Base-by-base conservation (phyloP, 2,888 invertebrate genomes). In the Parnassius apollo region DNA sequence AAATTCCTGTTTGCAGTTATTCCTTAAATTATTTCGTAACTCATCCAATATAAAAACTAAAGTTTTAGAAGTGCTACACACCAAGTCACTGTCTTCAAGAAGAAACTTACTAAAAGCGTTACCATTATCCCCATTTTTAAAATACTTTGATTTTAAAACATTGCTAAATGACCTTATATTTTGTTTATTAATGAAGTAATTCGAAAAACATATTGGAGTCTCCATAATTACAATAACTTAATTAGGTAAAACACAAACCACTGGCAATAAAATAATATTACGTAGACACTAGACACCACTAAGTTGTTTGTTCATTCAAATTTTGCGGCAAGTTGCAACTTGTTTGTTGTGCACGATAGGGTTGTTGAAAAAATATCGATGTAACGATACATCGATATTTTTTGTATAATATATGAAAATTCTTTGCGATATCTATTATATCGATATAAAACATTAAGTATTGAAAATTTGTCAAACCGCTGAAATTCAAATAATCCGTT, bases 141-240 rank as follows among this genome's bases (percentile, higher is more conserved):
- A 66, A 66, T 78, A 68, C 64, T 76, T 78, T 35, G 69, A 64
- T 70, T 82, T 81, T 22, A 86, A 50, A 68, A 87, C 69, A 71
- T 86, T 88, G 59, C 70, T 72, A 67, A 78, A 84, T 2, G 88
- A 87, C 62, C 91, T 76, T 49, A 88, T 74, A 72, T 90, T 88
- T 74, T 87, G 85, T 73, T 90, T 91, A 71, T 89, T 88, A 4
- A 80, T 76, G 69, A 91, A 91, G 68, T 81, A 75, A 66, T 85
- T 79, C 2, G 89, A 82, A 64, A 86, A 73, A 72, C 87, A 88
- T 61, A 85, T 62, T 0, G 81, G 76, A 11, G 50, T 64, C 57
- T 80, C 78, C 84, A 88, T 83, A 48, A 13, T 53, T 22, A 50
- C 48, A n/a, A 51, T 13, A 49, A 12, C 25, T 11, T 13, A 1